These are phyloP conservation scores for Lipophrys pholis DNA, from an alignment of 2,113 vertebrate genomes.

Conservation along the genomic window DNA sequence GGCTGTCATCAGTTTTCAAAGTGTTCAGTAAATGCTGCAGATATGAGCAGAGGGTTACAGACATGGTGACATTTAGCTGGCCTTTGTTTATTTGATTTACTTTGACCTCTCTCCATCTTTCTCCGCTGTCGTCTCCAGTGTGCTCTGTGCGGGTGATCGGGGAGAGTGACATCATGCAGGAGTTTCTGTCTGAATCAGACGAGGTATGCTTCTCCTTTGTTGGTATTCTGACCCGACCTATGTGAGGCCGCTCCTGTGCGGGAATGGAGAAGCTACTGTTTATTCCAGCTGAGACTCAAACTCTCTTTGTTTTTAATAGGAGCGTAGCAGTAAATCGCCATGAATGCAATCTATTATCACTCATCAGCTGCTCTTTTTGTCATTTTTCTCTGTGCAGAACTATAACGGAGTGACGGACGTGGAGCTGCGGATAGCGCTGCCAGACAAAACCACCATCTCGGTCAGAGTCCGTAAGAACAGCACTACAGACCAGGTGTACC, in stretches of 20 bases:
- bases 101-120: conserved; percentile 5
- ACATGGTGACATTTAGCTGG: conserved; percentile 7
- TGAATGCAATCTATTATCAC: background rate
- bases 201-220: conserved; percentile 84
- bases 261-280: too few species aligned
- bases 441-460: conserved; percentile 91
- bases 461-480: conserved; percentile 97
- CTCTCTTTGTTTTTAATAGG: background rate
- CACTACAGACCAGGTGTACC: conserved; percentile 98
- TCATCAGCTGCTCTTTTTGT: background rate
- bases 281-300: background rate
- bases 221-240: background rate
- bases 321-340: background rate
- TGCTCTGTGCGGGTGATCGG: conserved; percentile 96
- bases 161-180: conserved; percentile 98
- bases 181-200: conserved; percentile 97
- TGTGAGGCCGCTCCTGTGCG: too few species aligned
- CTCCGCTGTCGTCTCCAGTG: conserved; percentile 77
- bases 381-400: conserved; percentile 82
- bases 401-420: conserved; percentile 95
- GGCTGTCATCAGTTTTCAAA: background rate
- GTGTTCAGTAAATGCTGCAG: background rate
- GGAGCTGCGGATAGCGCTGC: conserved; percentile 92
- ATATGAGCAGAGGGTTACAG: conserved; percentile 10
- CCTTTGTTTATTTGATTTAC: conserved; percentile 37